phyloP scores from a whole-genome alignment of 2,888 invertebrate genomes.

The Thymelicus sylvestris region DNA sequence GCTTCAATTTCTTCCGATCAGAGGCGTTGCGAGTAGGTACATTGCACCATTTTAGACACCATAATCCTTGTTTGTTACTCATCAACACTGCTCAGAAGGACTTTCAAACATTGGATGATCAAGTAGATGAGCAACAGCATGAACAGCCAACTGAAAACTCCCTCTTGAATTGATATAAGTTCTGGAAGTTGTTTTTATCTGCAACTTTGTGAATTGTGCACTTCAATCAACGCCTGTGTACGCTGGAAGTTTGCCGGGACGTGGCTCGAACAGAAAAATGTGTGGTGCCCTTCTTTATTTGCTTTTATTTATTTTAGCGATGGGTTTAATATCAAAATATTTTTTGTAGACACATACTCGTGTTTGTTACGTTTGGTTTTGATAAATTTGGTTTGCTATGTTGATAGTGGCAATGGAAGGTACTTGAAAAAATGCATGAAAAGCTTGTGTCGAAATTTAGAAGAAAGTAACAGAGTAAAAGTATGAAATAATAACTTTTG shows the following conservation, averaged over 20 bases:
- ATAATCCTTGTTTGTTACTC: neutral
- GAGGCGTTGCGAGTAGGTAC: neutral
- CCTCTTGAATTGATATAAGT: constrained; percentile 1
- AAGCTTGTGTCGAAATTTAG: too few species aligned
- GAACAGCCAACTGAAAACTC: constrained; percentile 2
- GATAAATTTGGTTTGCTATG: too few species aligned
- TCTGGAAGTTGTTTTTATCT: constrained; percentile 12
- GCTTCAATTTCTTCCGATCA: too few species aligned
- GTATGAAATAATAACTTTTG: too few species aligned
- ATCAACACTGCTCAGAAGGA: neutral
- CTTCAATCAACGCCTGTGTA: constrained; percentile 12
- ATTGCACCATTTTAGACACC: too few species aligned
- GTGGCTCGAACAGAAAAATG: neutral
- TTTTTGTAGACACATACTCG: neutral
- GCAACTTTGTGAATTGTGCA: constrained; percentile 15
- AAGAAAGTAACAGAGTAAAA: too few species aligned
- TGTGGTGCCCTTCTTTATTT: neutral
- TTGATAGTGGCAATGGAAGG: too few species aligned
- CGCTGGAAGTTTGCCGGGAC: constrained; percentile 12
- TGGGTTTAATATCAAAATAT: neutral
- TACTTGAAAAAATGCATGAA: too few species aligned
- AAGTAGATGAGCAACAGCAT: constrained; percentile 1
- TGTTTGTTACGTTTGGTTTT: too few species aligned
- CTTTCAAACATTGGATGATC: neutral
- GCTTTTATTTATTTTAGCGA: neutral